Base-by-base conservation (phyloP, 2,888 invertebrate species). In the Tetragonisca angustula region DNA sequence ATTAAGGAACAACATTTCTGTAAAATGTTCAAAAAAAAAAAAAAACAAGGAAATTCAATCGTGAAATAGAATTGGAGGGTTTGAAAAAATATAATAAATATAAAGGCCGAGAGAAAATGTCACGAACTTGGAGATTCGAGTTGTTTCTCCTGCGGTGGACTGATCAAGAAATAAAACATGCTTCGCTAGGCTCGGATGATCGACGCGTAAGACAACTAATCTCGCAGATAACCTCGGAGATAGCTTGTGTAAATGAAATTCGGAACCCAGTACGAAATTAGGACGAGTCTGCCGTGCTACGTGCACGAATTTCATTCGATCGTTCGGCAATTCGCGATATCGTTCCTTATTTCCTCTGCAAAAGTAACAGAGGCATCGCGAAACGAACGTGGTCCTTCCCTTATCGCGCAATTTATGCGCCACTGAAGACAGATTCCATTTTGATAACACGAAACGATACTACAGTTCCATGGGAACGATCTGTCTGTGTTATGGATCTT, bases 161-260 rank as follows among this genome's bases (percentile, higher is more conserved):
- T 69, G 90, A 83, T 82, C 75, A 74, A 78, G 56, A 65, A 79
- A 72, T 77, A 77, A 36, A 78, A 76, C 83, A 85, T 79, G 76
- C 67, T 65, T 79, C 72, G 79, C 68, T 59, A 81, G 76, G 75
- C 64, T 36, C 76, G 73, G 79, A 86, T 85, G 85, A 87, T 88
- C 86, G 83, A 79, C 79, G 83, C 73, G 74, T 88, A 85, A 91
- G 87, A 87, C 85, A 43, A 86, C 84, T 91, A 89, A 89, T 90
- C 86, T 87, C 71, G 72, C 69, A 24, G 74, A 36, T 67, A 86
- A 88, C 83, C 87, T 80, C 67, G 56, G 76, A 73, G 76, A 73
- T 9, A 76, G 81, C 85, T 89, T 82, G 81, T 76, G 79, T 71
- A 83, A 87, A 87, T 86, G 81, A 87, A 87, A 90, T 85, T 83